Evolutionary conservation across 2,797 vertebrate genomes (phyloP), one percentile per base, ranked within the genome.

Genomic region (Anas bahamensis): DNA sequence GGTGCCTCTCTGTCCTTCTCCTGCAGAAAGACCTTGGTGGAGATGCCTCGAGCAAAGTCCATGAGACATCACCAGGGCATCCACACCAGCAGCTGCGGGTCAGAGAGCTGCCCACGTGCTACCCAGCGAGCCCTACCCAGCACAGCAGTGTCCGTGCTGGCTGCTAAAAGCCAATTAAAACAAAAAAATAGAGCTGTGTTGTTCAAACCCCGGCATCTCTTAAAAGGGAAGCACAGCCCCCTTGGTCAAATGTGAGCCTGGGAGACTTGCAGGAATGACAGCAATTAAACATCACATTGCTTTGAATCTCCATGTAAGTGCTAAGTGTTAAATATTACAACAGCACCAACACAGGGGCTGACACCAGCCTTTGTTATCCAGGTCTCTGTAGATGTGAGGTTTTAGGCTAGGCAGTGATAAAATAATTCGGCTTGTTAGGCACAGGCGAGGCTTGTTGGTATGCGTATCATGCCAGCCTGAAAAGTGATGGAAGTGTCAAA

Each of bases 61-160:
- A 35, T 9, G 39, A 50, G 61, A 13, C 48, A 65, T 70, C 91
- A 16, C 23, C 1, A 4, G 59, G 59, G 4, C 7, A 3, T 41
- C 57, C 31, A 57, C 10, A 66, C 50, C 46, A 64, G 81, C 68
- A 71, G 88, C 33, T 3, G 0, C 17, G 26, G 65, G 59, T 83
- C 65, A 86, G 59, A 21, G 10, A 35, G 63, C 76, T 56, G 60
- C 26, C 63, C 0, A 0, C 28, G 4, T 0, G 1, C 28, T 46
- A 55, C 60, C 52, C 0, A 0, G 53, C 8, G 61, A 65, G 57
- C 70, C 6, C 73, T 83, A 33, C 75, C 50, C 79, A 59, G 65
- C 0, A 0, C 84, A 11, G 23, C 55, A 1, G 28, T 79, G 57
- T 17, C 76, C 0, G 0, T 0, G 0, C 63, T 63, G 0, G 0